phyloP scores from a whole-genome alignment of 1,140 invertebrate genomes.

The Andricus grossulariae region DNA sequence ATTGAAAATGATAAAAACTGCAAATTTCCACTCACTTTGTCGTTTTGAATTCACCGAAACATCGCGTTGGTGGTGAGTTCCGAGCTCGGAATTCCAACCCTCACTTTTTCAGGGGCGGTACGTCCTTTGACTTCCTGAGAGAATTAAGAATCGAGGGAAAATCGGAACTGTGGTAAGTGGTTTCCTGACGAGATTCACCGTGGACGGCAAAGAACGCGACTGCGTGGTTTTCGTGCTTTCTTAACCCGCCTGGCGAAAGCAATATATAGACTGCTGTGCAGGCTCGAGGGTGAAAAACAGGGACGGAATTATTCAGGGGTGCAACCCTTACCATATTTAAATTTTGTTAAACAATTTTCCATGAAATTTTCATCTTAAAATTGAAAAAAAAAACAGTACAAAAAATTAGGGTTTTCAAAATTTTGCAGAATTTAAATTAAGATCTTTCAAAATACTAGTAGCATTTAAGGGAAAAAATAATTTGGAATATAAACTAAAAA shows the following conservation, averaged over 20 bases:
- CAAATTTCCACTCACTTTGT: background rate
- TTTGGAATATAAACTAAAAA: too few species aligned
- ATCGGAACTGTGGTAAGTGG: constrained; percentile 8
- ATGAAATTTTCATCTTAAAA: too few species aligned
- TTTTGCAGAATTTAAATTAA: too few species aligned
- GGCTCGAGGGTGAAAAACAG: constrained; percentile 47
- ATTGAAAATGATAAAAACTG: background rate
- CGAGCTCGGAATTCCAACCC: background rate
- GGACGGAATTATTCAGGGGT: constrained; percentile 30
- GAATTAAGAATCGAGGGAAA: constrained; percentile 41
- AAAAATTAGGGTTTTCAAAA: too few species aligned
- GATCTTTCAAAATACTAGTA: too few species aligned
- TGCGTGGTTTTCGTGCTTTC: constrained; percentile 54
- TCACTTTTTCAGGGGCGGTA: constrained; percentile 40
- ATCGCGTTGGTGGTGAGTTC: background rate
- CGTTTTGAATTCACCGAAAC: background rate
- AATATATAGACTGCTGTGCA: constrained; percentile 44
- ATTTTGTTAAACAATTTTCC: constrained; percentile 7
- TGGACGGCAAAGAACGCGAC: constrained; percentile 50
- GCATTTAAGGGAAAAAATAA: too few species aligned
- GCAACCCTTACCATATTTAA: constrained; percentile 4
- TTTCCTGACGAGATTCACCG: constrained; percentile 37
- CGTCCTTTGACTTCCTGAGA: constrained; percentile 35
- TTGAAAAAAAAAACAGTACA: too few species aligned
- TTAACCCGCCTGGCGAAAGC: constrained; percentile 49